Conservation (phyloP, 2,888 invertebrate species). For the Macropis europaea region DNA sequence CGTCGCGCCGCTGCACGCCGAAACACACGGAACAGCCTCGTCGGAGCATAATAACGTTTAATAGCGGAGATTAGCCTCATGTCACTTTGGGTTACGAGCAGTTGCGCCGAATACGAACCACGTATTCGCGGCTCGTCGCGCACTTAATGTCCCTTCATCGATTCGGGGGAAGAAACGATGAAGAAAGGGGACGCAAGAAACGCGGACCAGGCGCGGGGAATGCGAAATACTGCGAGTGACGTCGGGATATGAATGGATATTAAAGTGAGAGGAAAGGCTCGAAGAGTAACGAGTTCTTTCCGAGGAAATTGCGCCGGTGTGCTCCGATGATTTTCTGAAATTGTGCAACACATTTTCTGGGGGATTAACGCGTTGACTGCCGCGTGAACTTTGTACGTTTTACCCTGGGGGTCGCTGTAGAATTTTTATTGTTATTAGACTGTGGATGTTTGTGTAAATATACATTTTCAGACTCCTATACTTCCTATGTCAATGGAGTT, state of each 20-base stretch:
- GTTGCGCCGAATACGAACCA: background rate
- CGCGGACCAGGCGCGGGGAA: background rate
- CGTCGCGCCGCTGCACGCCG: background rate
- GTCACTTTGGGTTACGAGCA: slow-evolving; percentile 6
- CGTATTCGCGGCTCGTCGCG: background rate
- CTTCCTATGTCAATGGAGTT: no score
- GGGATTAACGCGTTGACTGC: no score
- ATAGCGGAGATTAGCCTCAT: slow-evolving; percentile 15
- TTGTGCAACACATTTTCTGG: no score
- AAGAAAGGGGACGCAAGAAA: background rate
- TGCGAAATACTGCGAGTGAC: slow-evolving; percentile 8
- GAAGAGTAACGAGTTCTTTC: background rate
- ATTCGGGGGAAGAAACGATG: background rate
- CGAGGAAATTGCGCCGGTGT: no score
- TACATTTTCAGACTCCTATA: no score
- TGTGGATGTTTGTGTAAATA: no score
- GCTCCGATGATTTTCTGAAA: no score
- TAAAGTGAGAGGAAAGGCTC: slow-evolving; percentile 1
- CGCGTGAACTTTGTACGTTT: no score
- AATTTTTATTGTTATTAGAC: no score
- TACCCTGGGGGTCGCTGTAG: no score
- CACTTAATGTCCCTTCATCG: slow-evolving; percentile 2
- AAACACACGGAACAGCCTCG: background rate
- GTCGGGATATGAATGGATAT: slow-evolving; percentile 28
- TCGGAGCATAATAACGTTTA: slow-evolving; percentile 6